phyloP scores from a whole-genome alignment of 1,140 invertebrate species.

The Sarcophaga bullata region DNA sequence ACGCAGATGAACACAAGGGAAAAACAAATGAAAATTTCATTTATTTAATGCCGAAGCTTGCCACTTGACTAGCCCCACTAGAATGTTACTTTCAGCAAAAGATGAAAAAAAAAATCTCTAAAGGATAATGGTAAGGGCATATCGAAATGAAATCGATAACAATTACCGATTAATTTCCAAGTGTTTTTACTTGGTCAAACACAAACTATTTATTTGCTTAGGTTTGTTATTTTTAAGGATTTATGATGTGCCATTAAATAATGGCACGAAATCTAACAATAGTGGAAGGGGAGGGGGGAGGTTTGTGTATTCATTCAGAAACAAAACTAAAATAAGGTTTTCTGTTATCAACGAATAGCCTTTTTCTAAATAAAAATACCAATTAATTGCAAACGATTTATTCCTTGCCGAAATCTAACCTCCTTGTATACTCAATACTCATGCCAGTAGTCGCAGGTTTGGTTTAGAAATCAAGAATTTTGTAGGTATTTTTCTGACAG shows the following conservation, averaged over 20 bases:
- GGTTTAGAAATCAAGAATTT: too few relatives aligned
- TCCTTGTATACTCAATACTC: background rate
- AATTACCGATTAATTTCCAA: conserved; percentile 22
- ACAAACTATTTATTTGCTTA: conserved; percentile 12
- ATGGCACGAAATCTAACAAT: background rate
- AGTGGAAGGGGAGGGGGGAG: too few relatives aligned
- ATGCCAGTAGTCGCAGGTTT: too few relatives aligned
- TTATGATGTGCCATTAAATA: conserved; percentile 11
- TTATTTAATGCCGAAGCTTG: background rate
- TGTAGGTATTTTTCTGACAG: background rate
- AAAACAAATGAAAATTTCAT: conserved; percentile 10
- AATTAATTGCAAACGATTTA: conserved; percentile 8
- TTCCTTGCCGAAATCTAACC: background rate
- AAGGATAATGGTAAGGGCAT: background rate
- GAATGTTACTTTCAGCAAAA: background rate
- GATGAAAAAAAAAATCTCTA: background rate
- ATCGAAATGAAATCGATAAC: background rate
- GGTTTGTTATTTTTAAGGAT: conserved; percentile 4
- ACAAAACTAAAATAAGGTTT: too few relatives aligned
- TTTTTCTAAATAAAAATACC: background rate
- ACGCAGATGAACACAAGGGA: background rate
- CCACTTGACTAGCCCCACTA: background rate
- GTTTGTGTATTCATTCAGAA: too few relatives aligned
- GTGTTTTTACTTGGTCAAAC: background rate
- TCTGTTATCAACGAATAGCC: background rate